Percentiles rank a stretch among this genome's conserved stretches.
Evolutionary conservation across 2,797 vertebrate species (phyloP).

Genomic region (Brachyalestes nurse): DNA sequence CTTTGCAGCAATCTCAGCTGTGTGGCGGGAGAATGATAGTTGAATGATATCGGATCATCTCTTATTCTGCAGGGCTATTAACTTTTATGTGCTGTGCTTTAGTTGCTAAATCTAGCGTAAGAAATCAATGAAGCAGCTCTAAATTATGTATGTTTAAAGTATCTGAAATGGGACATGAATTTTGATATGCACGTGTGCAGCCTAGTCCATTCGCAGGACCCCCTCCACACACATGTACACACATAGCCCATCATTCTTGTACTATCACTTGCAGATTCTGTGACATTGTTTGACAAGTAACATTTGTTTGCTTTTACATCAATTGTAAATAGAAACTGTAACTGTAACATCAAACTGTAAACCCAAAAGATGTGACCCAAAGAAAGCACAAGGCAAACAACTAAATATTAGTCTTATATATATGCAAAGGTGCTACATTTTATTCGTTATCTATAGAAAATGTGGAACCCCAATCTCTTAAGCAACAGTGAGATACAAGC

Average conservation of each 20-base stretch:
- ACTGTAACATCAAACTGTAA: background rate
- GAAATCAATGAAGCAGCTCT: constrained; percentile 64
- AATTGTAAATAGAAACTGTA: background rate
- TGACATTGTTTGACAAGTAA: background rate
- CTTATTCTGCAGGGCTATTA: constrained; percentile 57
- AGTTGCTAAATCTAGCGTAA: constrained; percentile 64
- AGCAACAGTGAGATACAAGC: background rate
- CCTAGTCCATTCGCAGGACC: background rate
- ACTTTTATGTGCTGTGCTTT: constrained; percentile 72
- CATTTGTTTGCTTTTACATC: background rate
- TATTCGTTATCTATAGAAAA: background rate
- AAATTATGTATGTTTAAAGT: constrained; percentile 55
- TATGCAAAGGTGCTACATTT: background rate
- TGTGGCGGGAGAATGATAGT: background rate
- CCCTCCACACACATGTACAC: background rate
- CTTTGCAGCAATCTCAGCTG: background rate
- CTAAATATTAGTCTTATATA: background rate
- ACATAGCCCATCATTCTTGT: background rate
- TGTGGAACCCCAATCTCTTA: background rate
- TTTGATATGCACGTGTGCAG: constrained; percentile 33
- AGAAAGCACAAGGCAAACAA: background rate
- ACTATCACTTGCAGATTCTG: background rate
- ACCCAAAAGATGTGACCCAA: background rate
- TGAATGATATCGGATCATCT: constrained; percentile 53
- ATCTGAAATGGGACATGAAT: constrained; percentile 43